A percentile compares a stretch with the other conserved stretches of the same genome.
Conservation (phyloP, 2,797 vertebrate genomes). For the Chloroceryle amazona region DNA sequence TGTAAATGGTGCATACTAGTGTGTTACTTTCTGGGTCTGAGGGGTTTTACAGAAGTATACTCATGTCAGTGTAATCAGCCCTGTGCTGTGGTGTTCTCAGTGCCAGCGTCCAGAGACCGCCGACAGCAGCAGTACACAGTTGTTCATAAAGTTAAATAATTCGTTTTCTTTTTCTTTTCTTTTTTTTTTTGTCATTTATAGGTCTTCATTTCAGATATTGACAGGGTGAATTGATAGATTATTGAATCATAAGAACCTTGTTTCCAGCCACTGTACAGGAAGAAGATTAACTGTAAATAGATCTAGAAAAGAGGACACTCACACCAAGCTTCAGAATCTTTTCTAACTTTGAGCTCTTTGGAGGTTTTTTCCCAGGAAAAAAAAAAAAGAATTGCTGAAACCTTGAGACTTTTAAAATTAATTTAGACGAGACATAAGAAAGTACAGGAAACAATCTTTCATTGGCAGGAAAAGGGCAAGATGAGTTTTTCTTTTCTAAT, state of each 20-base stretch:
- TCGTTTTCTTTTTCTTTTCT: neutral
- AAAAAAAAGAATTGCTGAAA: neutral
- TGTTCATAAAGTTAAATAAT: neutral
- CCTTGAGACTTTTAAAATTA: neutral
- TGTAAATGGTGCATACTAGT: neutral
- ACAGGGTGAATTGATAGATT: neutral
- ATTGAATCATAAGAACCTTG: neutral
- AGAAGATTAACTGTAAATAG: neutral
- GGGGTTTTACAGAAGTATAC: neutral
- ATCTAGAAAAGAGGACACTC: neutral
- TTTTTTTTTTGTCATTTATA: neutral
- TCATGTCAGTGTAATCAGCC: neutral
- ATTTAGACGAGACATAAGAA: neutral
- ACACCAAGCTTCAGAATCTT: neutral
- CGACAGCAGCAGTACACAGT: neutral
- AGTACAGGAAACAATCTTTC: slow-evolving; percentile 37
- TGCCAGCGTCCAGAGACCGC: neutral
- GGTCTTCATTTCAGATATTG: neutral
- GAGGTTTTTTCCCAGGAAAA: neutral
- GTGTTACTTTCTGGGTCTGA: neutral
- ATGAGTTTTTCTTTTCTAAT: slow-evolving; percentile 31
- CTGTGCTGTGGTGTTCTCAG: neutral
- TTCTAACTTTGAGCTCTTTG: neutral
- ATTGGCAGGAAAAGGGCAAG: slow-evolving; percentile 17
- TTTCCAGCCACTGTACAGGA: neutral